Base-by-base conservation (phyloP, 2,113 vertebrate genomes). In the Anser cygnoides region DNA sequence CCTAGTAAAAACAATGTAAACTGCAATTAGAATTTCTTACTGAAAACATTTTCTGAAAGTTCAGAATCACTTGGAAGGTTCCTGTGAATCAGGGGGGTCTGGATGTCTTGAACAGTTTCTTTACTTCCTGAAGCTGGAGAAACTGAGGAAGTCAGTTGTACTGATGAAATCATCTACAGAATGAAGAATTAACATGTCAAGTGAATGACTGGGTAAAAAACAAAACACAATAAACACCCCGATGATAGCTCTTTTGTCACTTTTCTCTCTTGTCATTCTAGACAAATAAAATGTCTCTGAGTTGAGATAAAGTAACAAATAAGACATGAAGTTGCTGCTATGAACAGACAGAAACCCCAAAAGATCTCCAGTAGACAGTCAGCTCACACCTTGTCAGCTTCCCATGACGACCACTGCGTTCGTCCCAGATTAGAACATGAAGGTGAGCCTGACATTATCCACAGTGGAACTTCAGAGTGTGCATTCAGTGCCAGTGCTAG, bases 321-420 rank as follows among this genome's bases (percentile, higher is more conserved):
- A 17, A 59, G 83, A 2, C 9, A 84, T 72, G 15, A 25, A 75
- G 75, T 0, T 35, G 28, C 37, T 50, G 55, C 46, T 37, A 26
- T 0, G 3, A 58, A 33, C 43, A 57, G 31, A 10, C 6, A 46
- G 46, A 52, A 90, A 89, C 35, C 17, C 14, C 9, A n/a, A 52
- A 43, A 14, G 9, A 8, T 21, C 25, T 31, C 21, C 55, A 84
- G 14, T 9, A 46, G 33, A 23, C 21, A 37, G 37, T 41, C 10
- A 66, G 0, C 59, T 59, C 67, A 8, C 80, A 98, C 97, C 97
- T 97, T 93, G 75, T 33, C 95, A 81, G 78, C 81, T n/a, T 96
- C 50, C 95, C 91, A 71, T 5, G 95, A 65, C 90, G 89, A 31
- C 92, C 92, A 62, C 20, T 59, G 92, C 9, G 9, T 72, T 49